Percentiles rank a stretch among this genome's conserved stretches.
phyloP scores from a whole-genome alignment of 2,888 invertebrate species.

The Invenusta paracnida region DNA sequence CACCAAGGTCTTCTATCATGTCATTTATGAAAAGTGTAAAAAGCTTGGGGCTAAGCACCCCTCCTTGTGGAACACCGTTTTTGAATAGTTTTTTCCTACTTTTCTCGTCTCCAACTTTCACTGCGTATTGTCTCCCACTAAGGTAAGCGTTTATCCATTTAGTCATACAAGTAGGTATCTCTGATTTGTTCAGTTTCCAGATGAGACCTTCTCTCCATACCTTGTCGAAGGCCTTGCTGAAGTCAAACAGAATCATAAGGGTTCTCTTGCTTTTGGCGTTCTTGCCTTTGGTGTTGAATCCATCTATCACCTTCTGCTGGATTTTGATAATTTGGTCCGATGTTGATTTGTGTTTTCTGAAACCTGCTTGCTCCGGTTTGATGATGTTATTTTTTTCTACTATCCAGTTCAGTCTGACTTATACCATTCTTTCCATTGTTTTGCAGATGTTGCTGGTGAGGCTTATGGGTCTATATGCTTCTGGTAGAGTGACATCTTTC shows the following conservation, averaged over 20 bases:
- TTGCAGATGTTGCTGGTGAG: not conserved
- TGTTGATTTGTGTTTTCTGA: not conserved
- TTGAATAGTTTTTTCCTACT: not conserved
- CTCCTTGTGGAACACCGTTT: not conserved
- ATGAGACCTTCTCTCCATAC: not conserved
- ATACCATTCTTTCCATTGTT: not conserved
- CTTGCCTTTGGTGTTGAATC: not conserved
- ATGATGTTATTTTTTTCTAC: not conserved
- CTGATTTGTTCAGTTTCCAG: not conserved
- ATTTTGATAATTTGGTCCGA: not conserved
- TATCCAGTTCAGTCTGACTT: not conserved
- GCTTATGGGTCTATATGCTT: constrained; percentile 3
- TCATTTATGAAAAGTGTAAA: not conserved
- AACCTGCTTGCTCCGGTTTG: constrained; percentile 6
- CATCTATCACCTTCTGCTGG: not conserved
- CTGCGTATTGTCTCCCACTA: not conserved
- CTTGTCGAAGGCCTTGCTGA: not conserved
- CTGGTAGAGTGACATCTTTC: not conserved
- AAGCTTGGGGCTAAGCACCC: not conserved
- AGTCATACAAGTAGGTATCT: not conserved
- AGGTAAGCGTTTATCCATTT: not conserved
- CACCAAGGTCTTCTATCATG: not conserved
- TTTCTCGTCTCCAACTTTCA: not conserved
- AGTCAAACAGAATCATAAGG: not conserved
- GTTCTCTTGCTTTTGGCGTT: not conserved